Evolutionary conservation across 2,113 vertebrate species (phyloP).

Genomic region (Tragelaphus buxtoni): DNA sequence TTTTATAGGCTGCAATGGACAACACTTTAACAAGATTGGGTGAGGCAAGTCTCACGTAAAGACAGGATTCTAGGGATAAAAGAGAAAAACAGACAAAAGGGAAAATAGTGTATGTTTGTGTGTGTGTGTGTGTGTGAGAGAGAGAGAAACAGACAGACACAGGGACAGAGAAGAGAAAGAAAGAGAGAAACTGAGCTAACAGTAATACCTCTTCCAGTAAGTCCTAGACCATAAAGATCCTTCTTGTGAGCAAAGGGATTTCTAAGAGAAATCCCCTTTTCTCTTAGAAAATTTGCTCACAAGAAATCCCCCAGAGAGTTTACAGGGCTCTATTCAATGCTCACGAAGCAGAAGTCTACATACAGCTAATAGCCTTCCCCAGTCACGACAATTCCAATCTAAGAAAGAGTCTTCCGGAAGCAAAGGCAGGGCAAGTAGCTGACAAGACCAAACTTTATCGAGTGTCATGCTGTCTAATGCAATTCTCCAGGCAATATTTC

Average conservation of each 20-base stretch:
- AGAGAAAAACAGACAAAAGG: neutral
- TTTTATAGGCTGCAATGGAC: neutral
- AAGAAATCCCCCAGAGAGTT: neutral
- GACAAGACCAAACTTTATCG: slow-evolving; percentile 4
- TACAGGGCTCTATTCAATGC: slow-evolving; percentile 1
- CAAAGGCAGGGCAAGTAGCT: slow-evolving; percentile 20
- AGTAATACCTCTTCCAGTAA: slow-evolving; percentile 9
- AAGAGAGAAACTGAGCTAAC: neutral
- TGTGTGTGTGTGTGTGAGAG: neutral
- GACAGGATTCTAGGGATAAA: neutral
- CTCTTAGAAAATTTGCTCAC: no score
- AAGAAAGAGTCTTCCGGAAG: slow-evolving; percentile 37
- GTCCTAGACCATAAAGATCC: neutral
- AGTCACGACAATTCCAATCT: neutral
- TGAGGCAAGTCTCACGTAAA: neutral
- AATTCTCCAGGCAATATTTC: slow-evolving; percentile 59
- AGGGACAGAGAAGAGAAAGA: neutral
- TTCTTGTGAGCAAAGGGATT: slow-evolving; percentile 29
- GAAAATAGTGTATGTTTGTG: neutral
- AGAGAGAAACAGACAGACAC: neutral
- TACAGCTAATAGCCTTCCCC: neutral
- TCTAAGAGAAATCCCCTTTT: neutral
- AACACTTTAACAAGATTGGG: neutral
- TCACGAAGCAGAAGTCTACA: slow-evolving; percentile 40
- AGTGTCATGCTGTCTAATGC: slow-evolving; percentile 26